phyloP scores from a whole-genome alignment of 2,888 invertebrate genomes.

The Drosophila merina region DNA sequence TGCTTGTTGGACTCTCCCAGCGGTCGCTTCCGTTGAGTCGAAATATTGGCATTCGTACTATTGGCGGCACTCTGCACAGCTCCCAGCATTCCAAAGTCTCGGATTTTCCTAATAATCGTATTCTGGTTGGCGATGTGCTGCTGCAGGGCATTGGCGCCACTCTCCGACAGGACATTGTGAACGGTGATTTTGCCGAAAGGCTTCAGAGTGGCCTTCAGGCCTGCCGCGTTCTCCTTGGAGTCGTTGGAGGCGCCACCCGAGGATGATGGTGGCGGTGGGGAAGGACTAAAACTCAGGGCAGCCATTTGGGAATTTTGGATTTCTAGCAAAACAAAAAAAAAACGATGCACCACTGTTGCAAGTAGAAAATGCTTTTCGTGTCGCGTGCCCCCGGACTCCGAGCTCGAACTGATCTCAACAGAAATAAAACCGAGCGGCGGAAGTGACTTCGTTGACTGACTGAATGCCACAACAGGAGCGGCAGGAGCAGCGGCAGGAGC shows the following conservation, averaged over 20 bases:
- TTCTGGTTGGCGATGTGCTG: slow-evolving; percentile 77
- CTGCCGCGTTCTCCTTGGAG: slow-evolving; percentile 17
- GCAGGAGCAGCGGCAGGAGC: slow-evolving; percentile 54
- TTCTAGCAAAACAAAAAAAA: background rate
- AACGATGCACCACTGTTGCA: background rate
- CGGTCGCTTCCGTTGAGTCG: slow-evolving; percentile 64
- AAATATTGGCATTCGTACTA: slow-evolving; percentile 13
- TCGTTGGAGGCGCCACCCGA: slow-evolving; percentile 4
- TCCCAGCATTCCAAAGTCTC: slow-evolving; percentile 83
- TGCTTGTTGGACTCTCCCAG: slow-evolving; percentile 56
- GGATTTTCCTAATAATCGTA: slow-evolving; percentile 82
- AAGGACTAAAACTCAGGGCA: slow-evolving; percentile 80
- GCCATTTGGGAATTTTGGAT: slow-evolving; percentile 63
- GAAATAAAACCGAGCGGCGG: slow-evolving; percentile 86
- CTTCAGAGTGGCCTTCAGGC: slow-evolving; percentile 59
- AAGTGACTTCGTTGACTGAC: slow-evolving; percentile 82
- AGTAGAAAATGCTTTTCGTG: slow-evolving; percentile 24
- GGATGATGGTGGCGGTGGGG: slow-evolving; percentile 42
- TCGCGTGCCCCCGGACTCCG: slow-evolving; percentile 84
- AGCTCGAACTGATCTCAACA: slow-evolving; percentile 86
- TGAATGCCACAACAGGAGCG: slow-evolving; percentile 65
- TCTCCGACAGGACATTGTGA: slow-evolving; percentile 80
- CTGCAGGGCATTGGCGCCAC: slow-evolving; percentile 70
- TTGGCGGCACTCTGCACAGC: slow-evolving; percentile 68
- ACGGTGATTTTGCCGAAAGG: slow-evolving; percentile 82